These are phyloP conservation scores for Blera fallax DNA, from an alignment of 2,888 invertebrate genomes.

Conservation along the genomic window DNA sequence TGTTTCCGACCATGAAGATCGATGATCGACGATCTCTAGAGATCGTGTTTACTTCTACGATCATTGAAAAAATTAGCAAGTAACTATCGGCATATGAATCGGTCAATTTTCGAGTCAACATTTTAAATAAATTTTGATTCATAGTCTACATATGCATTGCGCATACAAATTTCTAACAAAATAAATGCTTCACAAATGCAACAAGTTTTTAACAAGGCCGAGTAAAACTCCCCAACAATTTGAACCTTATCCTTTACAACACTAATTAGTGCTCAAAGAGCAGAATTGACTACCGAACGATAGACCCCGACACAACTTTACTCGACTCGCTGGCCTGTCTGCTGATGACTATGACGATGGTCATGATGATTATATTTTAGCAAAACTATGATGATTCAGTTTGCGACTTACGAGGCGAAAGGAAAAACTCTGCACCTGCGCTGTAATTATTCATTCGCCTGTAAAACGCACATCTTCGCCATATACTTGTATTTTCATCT, in stretches of 20 bases:
- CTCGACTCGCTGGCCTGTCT: neutral
- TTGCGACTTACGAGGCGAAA: constrained; percentile 3
- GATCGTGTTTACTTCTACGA: too few relatives aligned
- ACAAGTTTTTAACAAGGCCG: constrained; percentile 13
- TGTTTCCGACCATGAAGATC: too few relatives aligned
- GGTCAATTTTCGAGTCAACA: too few relatives aligned
- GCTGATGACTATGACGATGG: constrained; percentile 31
- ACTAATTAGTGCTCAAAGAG: constrained; percentile 52
- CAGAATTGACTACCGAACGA: constrained; percentile 35
- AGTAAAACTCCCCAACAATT: neutral
- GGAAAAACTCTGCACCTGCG: constrained; percentile 69
- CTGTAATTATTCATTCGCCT: constrained; percentile 64
- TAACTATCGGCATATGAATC: too few relatives aligned
- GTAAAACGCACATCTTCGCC: constrained; percentile 61
- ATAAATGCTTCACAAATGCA: neutral
- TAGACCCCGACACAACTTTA: neutral
- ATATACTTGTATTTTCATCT: constrained; percentile 28
- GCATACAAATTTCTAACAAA: neutral
- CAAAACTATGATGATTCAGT: constrained; percentile 51
- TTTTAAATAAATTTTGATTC: too few relatives aligned
- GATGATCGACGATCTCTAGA: too few relatives aligned
- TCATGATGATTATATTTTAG: constrained; percentile 41
- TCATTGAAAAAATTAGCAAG: too few relatives aligned
- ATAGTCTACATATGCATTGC: neutral
- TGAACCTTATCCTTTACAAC: constrained; percentile 61